Evolutionary conservation across 2,113 vertebrate genomes (phyloP).

Genomic region (Phylloscopus trochiloides): DNA sequence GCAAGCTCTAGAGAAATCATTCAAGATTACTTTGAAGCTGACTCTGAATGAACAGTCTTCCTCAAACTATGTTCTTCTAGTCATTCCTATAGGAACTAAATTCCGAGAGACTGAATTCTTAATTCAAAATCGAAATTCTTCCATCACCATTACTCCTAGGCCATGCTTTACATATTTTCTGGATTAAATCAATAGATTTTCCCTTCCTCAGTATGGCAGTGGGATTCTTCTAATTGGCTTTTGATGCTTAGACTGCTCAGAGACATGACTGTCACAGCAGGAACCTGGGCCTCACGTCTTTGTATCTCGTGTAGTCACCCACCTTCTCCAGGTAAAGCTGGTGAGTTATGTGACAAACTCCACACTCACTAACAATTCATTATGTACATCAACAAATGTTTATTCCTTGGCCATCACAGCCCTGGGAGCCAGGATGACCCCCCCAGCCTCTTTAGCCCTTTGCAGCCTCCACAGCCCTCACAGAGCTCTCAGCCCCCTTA

Average conservation of each 20-base stretch:
- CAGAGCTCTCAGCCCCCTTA: background rate
- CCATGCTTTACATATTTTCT: background rate
- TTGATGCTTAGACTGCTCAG: background rate
- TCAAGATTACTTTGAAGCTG: background rate
- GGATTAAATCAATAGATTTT: background rate
- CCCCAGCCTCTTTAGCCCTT: background rate
- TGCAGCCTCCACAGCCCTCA: background rate
- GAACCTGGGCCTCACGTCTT: background rate
- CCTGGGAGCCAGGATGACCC: background rate
- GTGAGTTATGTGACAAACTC: background rate
- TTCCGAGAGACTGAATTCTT: background rate
- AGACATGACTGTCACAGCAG: background rate
- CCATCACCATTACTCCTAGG: background rate
- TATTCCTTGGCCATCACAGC: background rate
- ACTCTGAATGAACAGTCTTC: background rate
- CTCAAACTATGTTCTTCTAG: background rate
- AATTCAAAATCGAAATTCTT: background rate
- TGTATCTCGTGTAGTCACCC: background rate
- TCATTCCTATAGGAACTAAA: background rate
- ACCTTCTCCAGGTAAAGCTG: background rate
- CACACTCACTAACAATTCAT: background rate
- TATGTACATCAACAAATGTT: background rate
- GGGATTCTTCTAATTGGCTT: background rate
- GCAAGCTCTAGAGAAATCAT: background rate
- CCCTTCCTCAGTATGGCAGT: background rate